These are phyloP conservation scores for Lycia hirtaria DNA, from an alignment of 2,888 invertebrate species.

Conservation along the genomic window DNA sequence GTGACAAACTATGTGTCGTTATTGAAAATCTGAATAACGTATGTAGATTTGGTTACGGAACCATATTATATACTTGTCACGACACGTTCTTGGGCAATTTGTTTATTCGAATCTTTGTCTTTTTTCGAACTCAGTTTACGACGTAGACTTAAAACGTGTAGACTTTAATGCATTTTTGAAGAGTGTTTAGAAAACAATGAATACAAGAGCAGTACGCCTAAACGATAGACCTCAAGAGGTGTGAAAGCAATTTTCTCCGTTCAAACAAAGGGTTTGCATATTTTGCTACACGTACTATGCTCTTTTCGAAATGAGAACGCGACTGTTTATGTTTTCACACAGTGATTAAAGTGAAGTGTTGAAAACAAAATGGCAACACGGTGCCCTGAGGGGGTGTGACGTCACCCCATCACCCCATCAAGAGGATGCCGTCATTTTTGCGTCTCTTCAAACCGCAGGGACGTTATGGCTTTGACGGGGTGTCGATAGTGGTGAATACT, in stretches of 20 bases:
- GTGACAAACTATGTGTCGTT: too few species aligned
- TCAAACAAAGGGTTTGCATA: constrained; percentile 56
- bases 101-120: neutral
- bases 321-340: constrained; percentile 78
- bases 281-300: constrained; percentile 65
- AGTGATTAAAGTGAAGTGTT: constrained; percentile 85
- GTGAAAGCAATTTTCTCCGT: constrained; percentile 57
- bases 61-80: too few species aligned
- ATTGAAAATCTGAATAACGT: too few species aligned
- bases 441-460: constrained; percentile 56
- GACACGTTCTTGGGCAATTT: too few species aligned
- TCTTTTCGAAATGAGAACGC: constrained; percentile 79
- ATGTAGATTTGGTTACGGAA: too few species aligned
- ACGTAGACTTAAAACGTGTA: neutral
- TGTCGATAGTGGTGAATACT: constrained; percentile 66
- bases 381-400: constrained; percentile 50
- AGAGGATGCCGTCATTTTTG: constrained; percentile 50
- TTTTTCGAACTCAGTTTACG: neutral
- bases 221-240: constrained; percentile 48
- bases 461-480: constrained; percentile 68
- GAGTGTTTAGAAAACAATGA: constrained; percentile 28
- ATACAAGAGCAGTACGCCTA: constrained; percentile 13
- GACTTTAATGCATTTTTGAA: constrained; percentile 7
- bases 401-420: constrained; percentile 19
- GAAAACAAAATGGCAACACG: constrained; percentile 75